These are phyloP conservation scores for Tipula vernalis DNA, from an alignment of 2,888 invertebrate genomes.

Conservation along the genomic window DNA sequence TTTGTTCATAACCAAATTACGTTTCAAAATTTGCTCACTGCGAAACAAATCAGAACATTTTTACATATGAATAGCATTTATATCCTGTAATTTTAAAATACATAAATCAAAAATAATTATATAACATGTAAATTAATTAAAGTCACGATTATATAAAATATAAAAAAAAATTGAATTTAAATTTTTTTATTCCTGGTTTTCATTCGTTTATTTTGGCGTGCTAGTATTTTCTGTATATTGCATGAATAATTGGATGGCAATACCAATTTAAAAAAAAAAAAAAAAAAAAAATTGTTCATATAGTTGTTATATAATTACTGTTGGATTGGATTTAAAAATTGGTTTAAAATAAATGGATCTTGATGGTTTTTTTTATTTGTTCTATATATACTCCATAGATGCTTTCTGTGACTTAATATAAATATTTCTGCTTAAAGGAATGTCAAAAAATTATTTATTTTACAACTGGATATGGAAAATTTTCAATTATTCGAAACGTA, in stretches of 20 bases:
- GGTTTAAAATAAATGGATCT: background rate
- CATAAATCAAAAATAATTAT: background rate
- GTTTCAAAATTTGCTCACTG: no score
- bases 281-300: background rate
- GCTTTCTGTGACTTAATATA: no score
- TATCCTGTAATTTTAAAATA: background rate
- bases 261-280: background rate
- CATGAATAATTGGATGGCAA: background rate
- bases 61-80: no score
- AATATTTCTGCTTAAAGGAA: no score
- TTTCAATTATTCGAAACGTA: no score
- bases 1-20: no score
- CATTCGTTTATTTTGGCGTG: background rate
- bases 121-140: background rate
- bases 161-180: background rate
- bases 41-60: no score
- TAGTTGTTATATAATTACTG: background rate
- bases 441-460: no score
- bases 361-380: no score
- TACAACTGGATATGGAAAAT: no score
- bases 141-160: background rate
- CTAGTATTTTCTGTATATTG: background rate
- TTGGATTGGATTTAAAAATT: background rate
- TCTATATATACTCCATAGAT: no score
- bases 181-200: background rate